phyloP scores from a whole-genome alignment of 2,888 invertebrate genomes.

The Axea sp. region DNA sequence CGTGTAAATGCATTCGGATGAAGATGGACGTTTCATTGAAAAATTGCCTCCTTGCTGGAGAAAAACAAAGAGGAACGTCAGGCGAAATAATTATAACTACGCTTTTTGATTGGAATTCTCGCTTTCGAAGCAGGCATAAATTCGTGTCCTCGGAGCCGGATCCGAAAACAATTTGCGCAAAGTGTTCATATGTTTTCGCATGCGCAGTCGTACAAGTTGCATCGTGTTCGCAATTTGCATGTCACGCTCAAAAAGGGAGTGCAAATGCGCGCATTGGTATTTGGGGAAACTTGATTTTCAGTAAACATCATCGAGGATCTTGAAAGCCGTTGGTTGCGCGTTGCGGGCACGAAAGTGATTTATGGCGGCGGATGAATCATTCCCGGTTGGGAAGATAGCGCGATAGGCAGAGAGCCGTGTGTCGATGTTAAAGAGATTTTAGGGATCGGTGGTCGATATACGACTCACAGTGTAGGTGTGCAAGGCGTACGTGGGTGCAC shows the following conservation, averaged over 20 bases:
- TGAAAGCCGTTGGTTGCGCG: slow-evolving; percentile 57
- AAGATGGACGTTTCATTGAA: no score
- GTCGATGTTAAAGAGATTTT: slow-evolving; percentile 76
- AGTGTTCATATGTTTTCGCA: slow-evolving; percentile 45
- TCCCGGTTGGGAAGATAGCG: slow-evolving; percentile 68
- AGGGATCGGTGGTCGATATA: slow-evolving; percentile 74
- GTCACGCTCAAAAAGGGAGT: slow-evolving; percentile 55
- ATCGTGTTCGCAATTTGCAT: slow-evolving; percentile 51
- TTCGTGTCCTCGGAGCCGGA: no score
- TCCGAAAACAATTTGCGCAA: no score
- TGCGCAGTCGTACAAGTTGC: slow-evolving; percentile 33
- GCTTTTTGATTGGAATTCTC: no score
- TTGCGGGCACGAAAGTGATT: slow-evolving; percentile 68
- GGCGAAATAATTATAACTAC: no score
- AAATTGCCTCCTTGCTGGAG: no score
- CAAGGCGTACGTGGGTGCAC: slow-evolving; percentile 72
- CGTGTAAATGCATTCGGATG: no score
- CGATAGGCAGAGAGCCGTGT: slow-evolving; percentile 68
- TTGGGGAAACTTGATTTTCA: slow-evolving; percentile 68
- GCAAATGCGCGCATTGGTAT: slow-evolving; percentile 55
- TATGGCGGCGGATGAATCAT: slow-evolving; percentile 74
- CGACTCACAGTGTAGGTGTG: slow-evolving; percentile 67
- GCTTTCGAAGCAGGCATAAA: no score
- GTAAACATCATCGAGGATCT: slow-evolving; percentile 67
- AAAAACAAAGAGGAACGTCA: no score